phyloP scores from a whole-genome alignment of 2,888 invertebrate genomes.

The Netelia virgata region DNA sequence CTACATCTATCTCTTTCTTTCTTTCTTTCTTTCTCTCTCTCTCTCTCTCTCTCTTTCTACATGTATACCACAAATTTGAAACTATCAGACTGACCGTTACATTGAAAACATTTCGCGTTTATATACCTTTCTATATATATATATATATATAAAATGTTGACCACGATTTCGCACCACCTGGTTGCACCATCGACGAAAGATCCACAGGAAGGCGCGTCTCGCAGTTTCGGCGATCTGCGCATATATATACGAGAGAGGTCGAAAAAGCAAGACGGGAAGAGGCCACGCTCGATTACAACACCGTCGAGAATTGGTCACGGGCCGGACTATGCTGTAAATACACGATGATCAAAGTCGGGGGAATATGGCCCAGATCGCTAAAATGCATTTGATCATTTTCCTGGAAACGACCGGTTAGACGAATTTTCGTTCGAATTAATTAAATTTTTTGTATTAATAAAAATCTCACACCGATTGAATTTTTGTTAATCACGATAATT shows the following conservation, averaged over 20 bases:
- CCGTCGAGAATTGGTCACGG: slow-evolving; percentile 67
- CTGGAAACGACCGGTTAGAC: too few relatives aligned
- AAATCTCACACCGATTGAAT: too few relatives aligned
- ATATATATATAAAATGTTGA: slow-evolving; percentile 11
- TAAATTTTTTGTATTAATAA: too few relatives aligned
- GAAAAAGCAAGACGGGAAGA: slow-evolving; percentile 41
- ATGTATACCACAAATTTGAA: slow-evolving; percentile 28
- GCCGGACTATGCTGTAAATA: slow-evolving; percentile 11
- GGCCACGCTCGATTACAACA: slow-evolving; percentile 54
- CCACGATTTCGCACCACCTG: slow-evolving; percentile 58
- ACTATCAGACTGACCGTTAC: slow-evolving; percentile 27
- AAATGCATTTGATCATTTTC: too few relatives aligned
- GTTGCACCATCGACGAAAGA: slow-evolving; percentile 59
- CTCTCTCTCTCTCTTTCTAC: neutral
- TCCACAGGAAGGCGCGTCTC: slow-evolving; percentile 23
- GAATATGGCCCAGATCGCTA: neutral
- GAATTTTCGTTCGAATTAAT: too few relatives aligned
- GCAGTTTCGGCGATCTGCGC: slow-evolving; percentile 40
- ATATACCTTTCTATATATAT: neutral
- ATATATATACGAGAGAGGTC: slow-evolving; percentile 38
- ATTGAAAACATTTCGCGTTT: neutral
- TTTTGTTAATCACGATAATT: too few relatives aligned
- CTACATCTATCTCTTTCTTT: neutral
- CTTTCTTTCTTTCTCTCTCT: neutral
- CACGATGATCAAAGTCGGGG: neutral